These are phyloP conservation scores for Australoheros scitulus DNA, from an alignment of 2,113 vertebrate genomes.

Conservation along the genomic window DNA sequence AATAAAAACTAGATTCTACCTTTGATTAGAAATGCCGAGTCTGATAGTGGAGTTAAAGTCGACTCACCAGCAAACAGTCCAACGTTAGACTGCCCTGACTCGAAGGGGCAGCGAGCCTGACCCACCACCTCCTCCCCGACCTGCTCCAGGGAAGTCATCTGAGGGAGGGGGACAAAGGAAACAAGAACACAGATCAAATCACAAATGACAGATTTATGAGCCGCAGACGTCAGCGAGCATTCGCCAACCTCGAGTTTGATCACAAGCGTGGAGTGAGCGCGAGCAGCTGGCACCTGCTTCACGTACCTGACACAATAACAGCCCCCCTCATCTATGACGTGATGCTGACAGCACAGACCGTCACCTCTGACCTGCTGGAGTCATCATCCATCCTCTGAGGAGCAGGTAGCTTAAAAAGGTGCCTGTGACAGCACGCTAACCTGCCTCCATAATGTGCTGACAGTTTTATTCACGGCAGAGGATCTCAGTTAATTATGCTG, in stretches of 20 bases:
- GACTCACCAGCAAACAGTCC: slow-evolving; percentile 88
- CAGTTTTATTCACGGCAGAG: not conserved
- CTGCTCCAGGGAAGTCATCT: slow-evolving; percentile 81
- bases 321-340: not conserved
- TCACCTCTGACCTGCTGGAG: not conserved
- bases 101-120: slow-evolving; percentile 91
- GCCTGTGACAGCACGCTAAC: not conserved
- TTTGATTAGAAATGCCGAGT: not conserved
- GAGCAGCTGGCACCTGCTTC: not conserved
- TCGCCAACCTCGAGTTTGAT: not conserved
- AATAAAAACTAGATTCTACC: accelerated
- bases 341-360: not conserved
- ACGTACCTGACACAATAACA: not conserved
- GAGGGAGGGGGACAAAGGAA: not conserved
- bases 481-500: not conserved
- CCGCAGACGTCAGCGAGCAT: not conserved
- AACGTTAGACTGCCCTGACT: slow-evolving; percentile 87
- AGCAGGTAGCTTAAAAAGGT: not conserved
- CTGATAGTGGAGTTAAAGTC: not conserved
- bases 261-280: not conserved
- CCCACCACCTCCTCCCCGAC: slow-evolving; percentile 88
- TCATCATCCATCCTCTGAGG: not conserved
- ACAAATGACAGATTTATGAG: too few relatives aligned
- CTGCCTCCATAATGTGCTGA: not conserved
- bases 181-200: not conserved